These are phyloP conservation scores for Dolichoris vasculosae DNA, from an alignment of 1,140 invertebrate genomes.

Conservation along the genomic window DNA sequence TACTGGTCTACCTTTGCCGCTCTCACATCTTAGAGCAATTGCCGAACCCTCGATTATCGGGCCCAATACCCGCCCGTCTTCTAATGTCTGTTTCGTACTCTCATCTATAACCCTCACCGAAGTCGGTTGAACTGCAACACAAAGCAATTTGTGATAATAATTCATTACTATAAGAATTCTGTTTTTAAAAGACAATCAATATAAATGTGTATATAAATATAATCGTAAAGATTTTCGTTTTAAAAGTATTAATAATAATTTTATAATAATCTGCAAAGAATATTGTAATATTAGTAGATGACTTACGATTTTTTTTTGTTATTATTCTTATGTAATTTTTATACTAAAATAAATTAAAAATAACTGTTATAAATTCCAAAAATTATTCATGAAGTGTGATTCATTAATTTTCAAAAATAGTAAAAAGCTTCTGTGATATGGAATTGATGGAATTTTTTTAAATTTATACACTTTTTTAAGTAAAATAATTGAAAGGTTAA, in stretches of 20 bases:
- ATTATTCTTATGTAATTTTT: too few relatives aligned
- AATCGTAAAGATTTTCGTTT: neutral
- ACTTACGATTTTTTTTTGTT: too few relatives aligned
- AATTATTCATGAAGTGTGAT: too few relatives aligned
- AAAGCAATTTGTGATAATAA: constrained; percentile 59
- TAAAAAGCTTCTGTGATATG: too few relatives aligned
- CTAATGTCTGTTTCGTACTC: constrained; percentile 73
- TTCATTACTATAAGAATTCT: neutral
- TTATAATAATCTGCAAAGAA: too few relatives aligned
- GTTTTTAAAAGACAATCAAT: neutral
- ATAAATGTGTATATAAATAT: neutral
- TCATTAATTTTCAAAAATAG: too few relatives aligned
- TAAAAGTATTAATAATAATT: too few relatives aligned
- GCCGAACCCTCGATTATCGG: constrained; percentile 82
- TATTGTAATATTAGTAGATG: too few relatives aligned
- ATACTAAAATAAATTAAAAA: too few relatives aligned
- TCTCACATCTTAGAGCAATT: constrained; percentile 82
- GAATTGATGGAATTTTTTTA: too few relatives aligned
- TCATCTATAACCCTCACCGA: constrained; percentile 79
- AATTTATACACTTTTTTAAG: too few relatives aligned
- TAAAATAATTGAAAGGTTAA: neutral
- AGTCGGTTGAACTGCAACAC: constrained; percentile 81
- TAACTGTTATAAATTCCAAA: too few relatives aligned
- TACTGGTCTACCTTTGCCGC: constrained; percentile 84
- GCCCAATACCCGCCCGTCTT: constrained; percentile 78